Percentiles rank a stretch among this genome's conserved stretches.
Evolutionary conservation across 23 tunicate genomes (phyloP).

Genomic region (Halocynthia aurantium): DNA sequence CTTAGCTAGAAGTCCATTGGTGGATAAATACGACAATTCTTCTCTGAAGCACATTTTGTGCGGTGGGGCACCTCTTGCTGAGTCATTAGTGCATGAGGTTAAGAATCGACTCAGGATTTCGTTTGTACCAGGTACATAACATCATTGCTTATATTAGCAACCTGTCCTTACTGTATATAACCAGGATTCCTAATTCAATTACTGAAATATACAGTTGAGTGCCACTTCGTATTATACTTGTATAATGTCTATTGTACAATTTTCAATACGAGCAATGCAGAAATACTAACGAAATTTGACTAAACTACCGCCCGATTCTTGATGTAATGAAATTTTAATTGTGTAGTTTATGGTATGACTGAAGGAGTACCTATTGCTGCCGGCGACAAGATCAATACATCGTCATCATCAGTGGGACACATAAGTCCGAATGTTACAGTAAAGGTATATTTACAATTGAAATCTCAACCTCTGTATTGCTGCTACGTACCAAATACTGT

Average conservation of each 20-base stretch:
- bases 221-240: too few relatives aligned
- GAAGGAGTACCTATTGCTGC: conserved; percentile 29
- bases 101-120: conserved; percentile 13
- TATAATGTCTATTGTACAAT: too few relatives aligned
- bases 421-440: conserved; percentile 24
- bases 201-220: too few relatives aligned
- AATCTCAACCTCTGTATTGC: neutral
- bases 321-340: neutral
- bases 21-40: conserved; percentile 45
- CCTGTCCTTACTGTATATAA: neutral
- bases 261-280: too few relatives aligned
- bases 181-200: neutral
- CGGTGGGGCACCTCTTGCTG: conserved; percentile 60
- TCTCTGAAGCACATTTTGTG: conserved; percentile 17
- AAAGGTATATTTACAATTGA: conserved; percentile 20
- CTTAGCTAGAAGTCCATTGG: conserved; percentile 19
- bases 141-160: neutral
- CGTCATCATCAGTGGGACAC: conserved; percentile 31
- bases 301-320: neutral
- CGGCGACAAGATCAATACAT: neutral
- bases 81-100: conserved; percentile 10
- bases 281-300: too few relatives aligned
- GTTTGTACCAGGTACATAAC: conserved; percentile 34
- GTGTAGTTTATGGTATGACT: conserved; percentile 44
- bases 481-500: too few relatives aligned